Percentiles rank a stretch among this genome's conserved stretches.
phyloP scores from a whole-genome alignment of 2,113 vertebrate species.

The Calidris pygmaea region DNA sequence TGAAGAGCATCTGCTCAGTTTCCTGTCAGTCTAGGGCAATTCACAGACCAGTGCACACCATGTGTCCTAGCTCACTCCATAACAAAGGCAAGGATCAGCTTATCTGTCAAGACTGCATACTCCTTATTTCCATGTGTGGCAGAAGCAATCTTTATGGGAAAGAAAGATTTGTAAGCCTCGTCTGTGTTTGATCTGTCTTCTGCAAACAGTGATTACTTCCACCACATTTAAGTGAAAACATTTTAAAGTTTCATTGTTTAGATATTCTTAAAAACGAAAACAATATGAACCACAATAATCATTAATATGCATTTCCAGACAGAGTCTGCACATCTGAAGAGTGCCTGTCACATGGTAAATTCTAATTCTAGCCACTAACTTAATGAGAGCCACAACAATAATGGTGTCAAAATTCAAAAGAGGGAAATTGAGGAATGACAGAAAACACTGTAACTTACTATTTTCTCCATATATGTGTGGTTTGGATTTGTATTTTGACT shows the following conservation, averaged over 20 bases:
- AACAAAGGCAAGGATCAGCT: slow-evolving; percentile 12
- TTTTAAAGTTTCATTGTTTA: slow-evolving; percentile 6
- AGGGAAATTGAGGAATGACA: not conserved
- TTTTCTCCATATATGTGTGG: not conserved
- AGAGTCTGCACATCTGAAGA: not conserved
- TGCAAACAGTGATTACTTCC: slow-evolving; percentile 29
- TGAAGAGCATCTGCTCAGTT: not conserved
- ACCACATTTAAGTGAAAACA: slow-evolving; percentile 28
- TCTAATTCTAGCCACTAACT: not conserved
- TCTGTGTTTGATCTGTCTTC: not conserved
- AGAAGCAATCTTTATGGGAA: slow-evolving; percentile 16
- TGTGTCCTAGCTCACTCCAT: not conserved
- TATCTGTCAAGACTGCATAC: not conserved
- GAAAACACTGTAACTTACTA: not conserved
- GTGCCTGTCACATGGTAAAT: not conserved
- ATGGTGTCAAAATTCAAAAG: not conserved
- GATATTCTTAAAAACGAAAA: slow-evolving; percentile 1
- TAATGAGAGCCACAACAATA: not conserved
- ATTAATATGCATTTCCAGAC: not conserved
- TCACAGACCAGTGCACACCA: slow-evolving; percentile 31
- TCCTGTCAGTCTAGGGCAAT: slow-evolving; percentile 21
- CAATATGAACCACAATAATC: not conserved
- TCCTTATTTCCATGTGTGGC: slow-evolving; percentile 19
- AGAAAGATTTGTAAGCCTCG: slow-evolving; percentile 39
- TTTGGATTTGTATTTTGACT: not conserved